These are phyloP conservation scores for Drosophila monieri DNA, from an alignment of 2,888 invertebrate species.

Conservation along the genomic window DNA sequence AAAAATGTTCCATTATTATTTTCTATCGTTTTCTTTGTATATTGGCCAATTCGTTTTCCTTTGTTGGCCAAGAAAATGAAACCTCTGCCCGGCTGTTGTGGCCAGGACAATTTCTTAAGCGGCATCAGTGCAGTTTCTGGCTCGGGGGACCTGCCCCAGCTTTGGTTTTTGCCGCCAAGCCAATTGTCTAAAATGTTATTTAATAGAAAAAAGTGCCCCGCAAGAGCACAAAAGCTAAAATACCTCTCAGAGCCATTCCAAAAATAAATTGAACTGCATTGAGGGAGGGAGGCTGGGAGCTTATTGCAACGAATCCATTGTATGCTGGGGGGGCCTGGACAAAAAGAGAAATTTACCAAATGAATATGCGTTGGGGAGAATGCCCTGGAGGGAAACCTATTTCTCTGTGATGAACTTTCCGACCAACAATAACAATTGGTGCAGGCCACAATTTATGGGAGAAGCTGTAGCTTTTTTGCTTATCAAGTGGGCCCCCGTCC, in stretches of 20 bases:
- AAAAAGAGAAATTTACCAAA: conserved; percentile 69
- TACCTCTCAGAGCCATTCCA: conserved; percentile 6
- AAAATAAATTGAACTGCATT: conserved; percentile 72
- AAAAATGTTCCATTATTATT: neutral
- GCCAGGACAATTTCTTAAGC: conserved; percentile 53
- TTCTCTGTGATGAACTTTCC: conserved; percentile 27
- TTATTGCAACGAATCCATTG: conserved; percentile 61
- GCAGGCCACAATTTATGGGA: conserved; percentile 60
- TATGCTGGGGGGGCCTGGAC: conserved; percentile 9
- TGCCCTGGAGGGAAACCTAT: conserved; percentile 12
- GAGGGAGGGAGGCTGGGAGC: conserved; percentile 28
- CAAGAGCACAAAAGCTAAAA: conserved; percentile 52
- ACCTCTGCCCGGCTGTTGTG: conserved; percentile 28
- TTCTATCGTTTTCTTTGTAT: conserved; percentile 20
- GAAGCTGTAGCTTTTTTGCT: conserved; percentile 14
- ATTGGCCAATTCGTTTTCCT: conserved; percentile 44
- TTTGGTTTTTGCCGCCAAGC: conserved; percentile 23
- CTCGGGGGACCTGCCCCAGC: conserved; percentile 13
- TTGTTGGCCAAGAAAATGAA: conserved; percentile 28
- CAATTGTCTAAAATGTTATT: conserved; percentile 73
- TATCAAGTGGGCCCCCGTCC: conserved; percentile 41
- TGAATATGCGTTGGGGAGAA: conserved; percentile 63
- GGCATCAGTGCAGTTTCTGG: conserved; percentile 40
- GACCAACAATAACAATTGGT: conserved; percentile 64
- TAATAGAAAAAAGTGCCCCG: conserved; percentile 60